These are phyloP conservation scores for Oligia latruncula DNA, from an alignment of 2,888 invertebrate species.

Conservation along the genomic window DNA sequence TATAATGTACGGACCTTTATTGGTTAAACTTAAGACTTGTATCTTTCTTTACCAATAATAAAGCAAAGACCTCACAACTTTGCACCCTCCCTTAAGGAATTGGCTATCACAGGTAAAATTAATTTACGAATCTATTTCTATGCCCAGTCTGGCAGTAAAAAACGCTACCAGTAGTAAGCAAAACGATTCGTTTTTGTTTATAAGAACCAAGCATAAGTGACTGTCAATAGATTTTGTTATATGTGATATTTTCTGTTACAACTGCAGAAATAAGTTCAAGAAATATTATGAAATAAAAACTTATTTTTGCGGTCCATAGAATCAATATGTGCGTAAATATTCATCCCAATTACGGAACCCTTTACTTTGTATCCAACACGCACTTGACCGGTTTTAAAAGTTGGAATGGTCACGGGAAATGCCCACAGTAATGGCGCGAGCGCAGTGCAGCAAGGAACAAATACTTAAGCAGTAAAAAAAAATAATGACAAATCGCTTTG, in stretches of 20 bases:
- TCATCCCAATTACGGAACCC: not conserved
- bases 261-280: not conserved
- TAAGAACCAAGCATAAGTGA: too few species aligned
- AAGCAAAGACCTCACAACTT: too few species aligned
- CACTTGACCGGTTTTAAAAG: slow-evolving; percentile 37
- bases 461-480: slow-evolving; percentile 30
- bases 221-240: not conserved
- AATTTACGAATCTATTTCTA: too few species aligned
- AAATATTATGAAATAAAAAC: not conserved
- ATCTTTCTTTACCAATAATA: too few species aligned
- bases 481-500: slow-evolving; percentile 31
- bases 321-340: not conserved
- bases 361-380: not conserved
- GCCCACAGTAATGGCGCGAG: slow-evolving; percentile 67
- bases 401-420: slow-evolving; percentile 78
- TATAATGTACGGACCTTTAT: too few species aligned
- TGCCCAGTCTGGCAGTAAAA: too few species aligned
- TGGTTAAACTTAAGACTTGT: too few species aligned
- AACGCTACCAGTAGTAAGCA: too few species aligned
- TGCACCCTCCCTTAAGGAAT: too few species aligned
- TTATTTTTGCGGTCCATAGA: too few species aligned
- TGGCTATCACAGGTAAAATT: too few species aligned
- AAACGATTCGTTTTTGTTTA: too few species aligned
- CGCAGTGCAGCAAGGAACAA: slow-evolving; percentile 30
- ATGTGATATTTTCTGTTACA: not conserved